Percentiles rank a stretch among this genome's conserved stretches.
phyloP scores from a whole-genome alignment of 2,888 invertebrate species.

The Hydriomena furcata region DNA sequence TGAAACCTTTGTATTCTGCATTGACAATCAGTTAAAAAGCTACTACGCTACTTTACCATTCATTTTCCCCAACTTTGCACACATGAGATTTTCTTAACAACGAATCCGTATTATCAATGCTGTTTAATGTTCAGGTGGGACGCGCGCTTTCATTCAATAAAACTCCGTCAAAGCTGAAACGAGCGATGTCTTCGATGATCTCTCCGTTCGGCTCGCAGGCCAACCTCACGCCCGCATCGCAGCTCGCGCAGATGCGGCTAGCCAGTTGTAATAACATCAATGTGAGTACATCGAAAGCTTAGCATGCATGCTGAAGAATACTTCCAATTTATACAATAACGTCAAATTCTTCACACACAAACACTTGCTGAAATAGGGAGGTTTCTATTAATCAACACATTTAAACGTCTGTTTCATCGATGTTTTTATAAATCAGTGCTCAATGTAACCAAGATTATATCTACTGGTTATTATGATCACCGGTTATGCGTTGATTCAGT shows the following conservation, averaged over 20 bases:
- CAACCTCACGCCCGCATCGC: conserved; percentile 91
- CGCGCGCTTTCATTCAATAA: conserved; percentile 98
- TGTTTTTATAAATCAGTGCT: too few relatives aligned
- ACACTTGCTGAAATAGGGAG: too few relatives aligned
- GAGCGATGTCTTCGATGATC: conserved; percentile 97
- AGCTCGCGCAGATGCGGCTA: conserved; percentile 92
- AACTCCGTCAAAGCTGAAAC: conserved; percentile 96
- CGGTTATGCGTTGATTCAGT: too few relatives aligned
- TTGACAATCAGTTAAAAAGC: too few relatives aligned
- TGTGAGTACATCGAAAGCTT: conserved; percentile 77
- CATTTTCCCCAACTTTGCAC: not conserved
- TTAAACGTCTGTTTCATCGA: too few relatives aligned
- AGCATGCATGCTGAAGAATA: not conserved
- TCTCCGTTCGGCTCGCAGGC: conserved; percentile 94
- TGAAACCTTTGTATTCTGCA: too few relatives aligned
- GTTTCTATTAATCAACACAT: too few relatives aligned
- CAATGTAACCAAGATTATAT: too few relatives aligned
- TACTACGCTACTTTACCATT: not conserved
- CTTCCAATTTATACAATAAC: too few relatives aligned
- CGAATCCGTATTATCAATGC: not conserved
- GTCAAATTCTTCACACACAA: too few relatives aligned
- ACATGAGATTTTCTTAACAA: not conserved
- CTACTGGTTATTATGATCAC: too few relatives aligned
- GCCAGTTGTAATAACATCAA: conserved; percentile 94
- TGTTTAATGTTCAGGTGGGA: conserved; percentile 85